Percentiles rank a stretch among this genome's conserved stretches.
Conservation (phyloP, 92 coral and sea anemone genomes). For the Diadumene lineata region DNA sequence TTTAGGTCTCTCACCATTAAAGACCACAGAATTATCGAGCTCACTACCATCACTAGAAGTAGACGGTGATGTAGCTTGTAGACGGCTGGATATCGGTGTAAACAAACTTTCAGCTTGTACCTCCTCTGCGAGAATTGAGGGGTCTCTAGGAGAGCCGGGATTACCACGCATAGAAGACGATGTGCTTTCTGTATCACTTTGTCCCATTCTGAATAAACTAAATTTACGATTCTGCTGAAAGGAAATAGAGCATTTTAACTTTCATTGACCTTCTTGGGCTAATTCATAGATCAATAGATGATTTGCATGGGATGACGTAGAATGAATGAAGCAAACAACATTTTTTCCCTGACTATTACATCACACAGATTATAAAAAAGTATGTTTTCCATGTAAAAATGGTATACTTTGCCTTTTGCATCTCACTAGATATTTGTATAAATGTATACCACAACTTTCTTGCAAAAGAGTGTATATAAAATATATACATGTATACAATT, state of each 20-base stretch:
- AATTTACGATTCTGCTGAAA: neutral
- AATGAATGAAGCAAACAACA: too few relatives aligned
- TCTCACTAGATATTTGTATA: too few relatives aligned
- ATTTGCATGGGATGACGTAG: too few relatives aligned
- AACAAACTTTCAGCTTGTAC: constrained; percentile 30
- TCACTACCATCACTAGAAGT: constrained; percentile 82
- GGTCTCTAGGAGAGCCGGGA: constrained; percentile 87
- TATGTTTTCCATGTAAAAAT: too few relatives aligned
- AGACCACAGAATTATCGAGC: constrained; percentile 57
- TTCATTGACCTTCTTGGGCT: too few relatives aligned
- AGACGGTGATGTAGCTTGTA: constrained; percentile 58
- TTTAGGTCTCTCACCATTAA: constrained; percentile 65
- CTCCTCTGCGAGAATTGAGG: constrained; percentile 72
- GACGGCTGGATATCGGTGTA: constrained; percentile 38
- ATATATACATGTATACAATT: too few relatives aligned
- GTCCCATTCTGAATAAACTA: constrained; percentile 55
- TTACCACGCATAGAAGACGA: constrained; percentile 85
- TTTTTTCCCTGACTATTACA: too few relatives aligned
- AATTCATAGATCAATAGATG: too few relatives aligned
- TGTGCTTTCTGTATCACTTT: constrained; percentile 90
- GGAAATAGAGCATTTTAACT: neutral
- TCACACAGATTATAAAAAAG: too few relatives aligned
- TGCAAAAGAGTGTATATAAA: too few relatives aligned
- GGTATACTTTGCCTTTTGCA: too few relatives aligned
- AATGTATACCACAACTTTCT: too few relatives aligned